phyloP scores from a whole-genome alignment of 2,888 invertebrate species.

The Trypoxylon attenuatum region DNA sequence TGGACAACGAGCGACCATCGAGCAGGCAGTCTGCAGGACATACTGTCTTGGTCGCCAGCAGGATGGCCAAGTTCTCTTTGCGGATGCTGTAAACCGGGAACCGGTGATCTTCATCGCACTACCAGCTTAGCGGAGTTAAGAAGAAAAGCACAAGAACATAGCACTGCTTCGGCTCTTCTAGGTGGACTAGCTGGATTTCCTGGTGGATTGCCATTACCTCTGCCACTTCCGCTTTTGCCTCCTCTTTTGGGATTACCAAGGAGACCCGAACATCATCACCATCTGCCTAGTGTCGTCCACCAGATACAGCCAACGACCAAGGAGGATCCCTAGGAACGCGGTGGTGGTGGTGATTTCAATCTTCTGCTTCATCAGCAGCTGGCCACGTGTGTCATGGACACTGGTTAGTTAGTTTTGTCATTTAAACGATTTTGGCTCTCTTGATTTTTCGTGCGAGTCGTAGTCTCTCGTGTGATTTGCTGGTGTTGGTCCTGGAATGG shows the following conservation, averaged over 20 bases:
- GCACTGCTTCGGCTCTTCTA: conserved; percentile 81
- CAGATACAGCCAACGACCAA: conserved; percentile 70
- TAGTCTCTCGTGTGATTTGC: no score
- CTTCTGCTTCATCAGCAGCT: no score
- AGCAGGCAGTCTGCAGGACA: conserved; percentile 68
- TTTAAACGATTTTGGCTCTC: no score
- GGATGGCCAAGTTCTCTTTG: conserved; percentile 67
- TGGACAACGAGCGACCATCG: conserved; percentile 75
- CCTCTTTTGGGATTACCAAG: conserved; percentile 76
- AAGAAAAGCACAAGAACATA: conserved; percentile 95
- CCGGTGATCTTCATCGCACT: conserved; percentile 72
- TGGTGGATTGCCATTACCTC: conserved; percentile 68
- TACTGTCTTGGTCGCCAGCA: conserved; percentile 71
- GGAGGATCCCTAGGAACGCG: conserved; percentile 66
- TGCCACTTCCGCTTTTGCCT: conserved; percentile 76
- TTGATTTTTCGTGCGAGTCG: no score
- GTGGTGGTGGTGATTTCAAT: conserved; percentile 1
- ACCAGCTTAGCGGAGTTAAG: conserved; percentile 94
- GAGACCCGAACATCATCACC: conserved; percentile 74
- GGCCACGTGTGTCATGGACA: conserved; percentile 14
- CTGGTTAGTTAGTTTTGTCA: no score
- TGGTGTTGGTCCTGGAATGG: no score
- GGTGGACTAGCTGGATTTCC: conserved; percentile 69
- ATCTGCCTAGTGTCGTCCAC: conserved; percentile 67
- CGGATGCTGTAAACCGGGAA: conserved; percentile 58